Base-by-base conservation (phyloP, 1,140 invertebrate genomes). In the Sycobia sp. region DNA sequence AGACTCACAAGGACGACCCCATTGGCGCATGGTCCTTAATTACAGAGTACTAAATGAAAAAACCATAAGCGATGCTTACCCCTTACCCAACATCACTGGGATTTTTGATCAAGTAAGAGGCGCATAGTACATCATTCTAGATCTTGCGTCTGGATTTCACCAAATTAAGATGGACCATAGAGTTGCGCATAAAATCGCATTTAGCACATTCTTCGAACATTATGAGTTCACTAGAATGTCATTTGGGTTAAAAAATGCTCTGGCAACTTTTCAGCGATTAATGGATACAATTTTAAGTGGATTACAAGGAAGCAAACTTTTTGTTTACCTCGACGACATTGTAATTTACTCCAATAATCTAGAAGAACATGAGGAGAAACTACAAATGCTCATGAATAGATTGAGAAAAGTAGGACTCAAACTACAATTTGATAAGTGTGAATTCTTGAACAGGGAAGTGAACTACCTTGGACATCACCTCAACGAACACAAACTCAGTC, bases 1-100 rank as follows among this genome's bases (percentile, higher is more conserved):
- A n/a, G n/a, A n/a, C n/a, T n/a, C n/a, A n/a, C n/a, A n/a, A n/a
- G n/a, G n/a, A n/a, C n/a, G n/a, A n/a, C n/a, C n/a, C n/a, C n/a
- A n/a, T n/a, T n/a, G n/a, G n/a, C n/a, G n/a, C n/a, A n/a, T n/a
- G n/a, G n/a, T n/a, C n/a, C n/a, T n/a, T n/a, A n/a, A n/a, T n/a
- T n/a, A n/a, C n/a, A n/a, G n/a, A n/a, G n/a, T n/a, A n/a, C n/a
- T n/a, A n/a, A n/a, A n/a, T n/a, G n/a, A n/a, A 11, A 71, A 68
- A 56, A 81, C 76, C 2, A 68, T 76, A 11, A 69, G 68, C 5
- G 83, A 86, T 59, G 68, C 70, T 18, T 87, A 79, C 67, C 85
- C 86, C 0, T 47, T 88, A 8, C 85, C 86, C 0, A 76, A n/a
- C n/a, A n/a, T n/a, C n/a, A n/a, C n/a, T n/a, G n/a, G n/a, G n/a